These are phyloP conservation scores for Linnaemya vulpina DNA, from an alignment of 2,888 invertebrate genomes.

Conservation along the genomic window DNA sequence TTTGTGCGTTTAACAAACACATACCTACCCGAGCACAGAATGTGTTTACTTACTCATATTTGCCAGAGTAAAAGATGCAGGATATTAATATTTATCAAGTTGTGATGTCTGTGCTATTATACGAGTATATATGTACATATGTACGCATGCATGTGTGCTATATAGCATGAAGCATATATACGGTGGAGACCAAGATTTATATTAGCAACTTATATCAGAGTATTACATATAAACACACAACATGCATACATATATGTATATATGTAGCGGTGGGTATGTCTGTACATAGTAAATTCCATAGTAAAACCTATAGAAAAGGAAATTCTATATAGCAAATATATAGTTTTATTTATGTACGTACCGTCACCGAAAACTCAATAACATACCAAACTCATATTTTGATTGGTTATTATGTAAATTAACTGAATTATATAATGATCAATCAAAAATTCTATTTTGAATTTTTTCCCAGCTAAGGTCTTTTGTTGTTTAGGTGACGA, in stretches of 20 bases:
- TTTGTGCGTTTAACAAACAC: background rate
- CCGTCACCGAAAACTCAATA: too few species aligned
- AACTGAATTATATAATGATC: too few species aligned
- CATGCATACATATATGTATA: too few species aligned
- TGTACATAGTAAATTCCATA: constrained; percentile 19
- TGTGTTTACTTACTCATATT: constrained; percentile 41
- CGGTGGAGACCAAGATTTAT: background rate
- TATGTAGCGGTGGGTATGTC: background rate
- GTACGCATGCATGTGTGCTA: background rate
- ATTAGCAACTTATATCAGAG: constrained; percentile 27
- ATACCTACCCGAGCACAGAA: background rate
- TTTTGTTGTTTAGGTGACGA: too few species aligned
- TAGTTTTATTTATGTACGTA: background rate
- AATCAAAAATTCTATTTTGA: too few species aligned
- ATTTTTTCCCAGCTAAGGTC: too few species aligned
- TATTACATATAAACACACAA: too few species aligned
- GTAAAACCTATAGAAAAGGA: constrained; percentile 4
- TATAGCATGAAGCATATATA: constrained; percentile 13
- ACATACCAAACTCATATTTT: too few species aligned
- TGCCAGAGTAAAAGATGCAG: constrained; percentile 52
- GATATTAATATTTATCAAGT: constrained; percentile 52
- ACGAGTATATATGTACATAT: too few species aligned
- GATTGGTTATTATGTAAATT: too few species aligned
- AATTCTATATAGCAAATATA: constrained; percentile 9
- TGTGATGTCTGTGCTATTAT: constrained; percentile 29